Conservation (phyloP, 92 coral and sea anemone genomes). For the Anthopleura xanthogrammica region DNA sequence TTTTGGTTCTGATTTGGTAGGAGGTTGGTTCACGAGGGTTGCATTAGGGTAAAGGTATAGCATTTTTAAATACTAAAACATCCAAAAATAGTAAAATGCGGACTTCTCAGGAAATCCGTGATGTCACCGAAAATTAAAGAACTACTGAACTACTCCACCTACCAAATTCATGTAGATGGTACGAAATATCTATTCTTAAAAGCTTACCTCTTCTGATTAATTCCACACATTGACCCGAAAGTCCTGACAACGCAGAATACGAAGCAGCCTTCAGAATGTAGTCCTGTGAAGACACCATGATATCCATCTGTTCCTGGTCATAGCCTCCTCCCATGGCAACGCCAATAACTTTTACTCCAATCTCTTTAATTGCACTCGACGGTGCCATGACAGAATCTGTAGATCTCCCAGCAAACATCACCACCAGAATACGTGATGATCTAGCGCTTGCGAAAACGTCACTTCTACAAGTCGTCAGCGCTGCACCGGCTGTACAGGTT, state of each 20-base stretch:
- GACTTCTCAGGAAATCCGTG: too few species aligned
- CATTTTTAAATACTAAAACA: too few species aligned
- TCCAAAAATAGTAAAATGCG: too few species aligned
- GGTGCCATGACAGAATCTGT: slow-evolving; percentile 51
- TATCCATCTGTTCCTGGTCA: slow-evolving; percentile 51
- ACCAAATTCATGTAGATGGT: too few species aligned
- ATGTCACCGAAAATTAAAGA: background rate
- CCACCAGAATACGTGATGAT: slow-evolving; percentile 61
- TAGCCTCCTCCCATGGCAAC: slow-evolving; percentile 65
- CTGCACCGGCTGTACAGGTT: slow-evolving; percentile 53
- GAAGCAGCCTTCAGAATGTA: slow-evolving; percentile 46
- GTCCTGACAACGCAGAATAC: slow-evolving; percentile 44
- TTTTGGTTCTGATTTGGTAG: too few species aligned
- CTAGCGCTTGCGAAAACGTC: slow-evolving; percentile 64
- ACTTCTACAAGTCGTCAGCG: slow-evolving; percentile 50
- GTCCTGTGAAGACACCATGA: slow-evolving; percentile 59
- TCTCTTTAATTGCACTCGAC: slow-evolving; percentile 44
- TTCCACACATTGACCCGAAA: slow-evolving; percentile 50
- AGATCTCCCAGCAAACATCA: slow-evolving; percentile 68
- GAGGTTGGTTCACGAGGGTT: too few species aligned
- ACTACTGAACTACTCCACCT: too few species aligned
- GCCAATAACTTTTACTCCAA: slow-evolving; percentile 46
- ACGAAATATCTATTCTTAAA: too few species aligned
- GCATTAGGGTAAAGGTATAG: too few species aligned
- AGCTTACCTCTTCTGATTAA: slow-evolving; percentile 50